Evolutionary conservation across 2,888 invertebrate genomes (phyloP).

Genomic region (Bembecia ichneumoniformis): DNA sequence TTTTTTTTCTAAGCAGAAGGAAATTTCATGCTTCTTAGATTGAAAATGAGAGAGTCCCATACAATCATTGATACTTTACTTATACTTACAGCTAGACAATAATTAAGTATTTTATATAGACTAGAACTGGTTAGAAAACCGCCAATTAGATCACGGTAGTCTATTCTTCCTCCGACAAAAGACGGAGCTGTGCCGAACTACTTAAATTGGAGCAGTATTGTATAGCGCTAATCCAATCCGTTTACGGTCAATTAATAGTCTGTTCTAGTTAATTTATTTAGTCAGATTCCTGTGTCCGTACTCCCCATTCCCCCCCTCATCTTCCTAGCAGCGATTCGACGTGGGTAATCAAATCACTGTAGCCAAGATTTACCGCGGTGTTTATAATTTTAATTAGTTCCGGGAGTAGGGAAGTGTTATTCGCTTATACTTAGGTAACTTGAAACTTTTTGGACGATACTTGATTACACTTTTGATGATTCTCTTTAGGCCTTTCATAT

Average conservation of each 20-base stretch:
- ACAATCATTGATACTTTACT: too few species aligned
- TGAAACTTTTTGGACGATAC: neutral
- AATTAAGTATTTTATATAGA: too few species aligned
- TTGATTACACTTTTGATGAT: neutral
- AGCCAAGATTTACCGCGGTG: conserved; percentile 24
- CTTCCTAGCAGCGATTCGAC: conserved; percentile 9
- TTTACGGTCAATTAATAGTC: neutral
- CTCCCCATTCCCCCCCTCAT: neutral
- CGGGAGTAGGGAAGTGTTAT: conserved; percentile 12
- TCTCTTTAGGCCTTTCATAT: conserved; percentile 1
- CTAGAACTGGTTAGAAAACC: too few species aligned
- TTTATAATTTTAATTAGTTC: conserved; percentile 39
- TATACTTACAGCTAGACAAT: too few species aligned
- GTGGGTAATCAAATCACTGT: conserved; percentile 27
- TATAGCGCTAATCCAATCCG: too few species aligned
- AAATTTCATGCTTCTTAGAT: too few species aligned
- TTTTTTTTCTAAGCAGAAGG: too few species aligned
- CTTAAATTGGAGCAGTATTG: too few species aligned
- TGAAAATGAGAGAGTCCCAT: too few species aligned
- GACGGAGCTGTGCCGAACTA: too few species aligned
- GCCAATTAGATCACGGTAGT: too few species aligned
- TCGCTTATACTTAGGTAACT: neutral
- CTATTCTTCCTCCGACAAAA: too few species aligned
- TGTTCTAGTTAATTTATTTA: neutral
- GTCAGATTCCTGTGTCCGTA: neutral